These are phyloP conservation scores for Ectemnius continuus DNA, from an alignment of 2,888 invertebrate genomes.

Conservation along the genomic window DNA sequence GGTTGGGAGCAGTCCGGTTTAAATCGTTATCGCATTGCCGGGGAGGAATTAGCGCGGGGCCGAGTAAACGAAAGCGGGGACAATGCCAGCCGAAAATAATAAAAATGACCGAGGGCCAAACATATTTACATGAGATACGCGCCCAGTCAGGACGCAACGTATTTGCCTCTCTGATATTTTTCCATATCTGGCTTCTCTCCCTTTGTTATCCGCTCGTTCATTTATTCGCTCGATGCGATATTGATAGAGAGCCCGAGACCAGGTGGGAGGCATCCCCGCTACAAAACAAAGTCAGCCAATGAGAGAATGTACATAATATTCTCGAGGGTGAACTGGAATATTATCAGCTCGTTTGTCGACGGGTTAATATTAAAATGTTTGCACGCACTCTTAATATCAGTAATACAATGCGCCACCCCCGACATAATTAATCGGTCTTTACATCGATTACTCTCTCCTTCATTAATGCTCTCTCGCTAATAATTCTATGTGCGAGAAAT, in stretches of 20 bases:
- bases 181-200: background rate
- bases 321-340: background rate
- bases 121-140: background rate
- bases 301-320: background rate
- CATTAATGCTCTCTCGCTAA: no score
- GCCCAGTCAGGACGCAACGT: background rate
- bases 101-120: slow-evolving; percentile 13
- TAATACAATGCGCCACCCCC: no score
- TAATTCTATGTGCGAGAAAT: no score
- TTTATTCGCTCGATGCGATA: background rate
- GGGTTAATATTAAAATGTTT: slow-evolving; percentile 6
- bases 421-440: no score
- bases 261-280: background rate
- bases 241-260: background rate
- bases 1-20: no score
- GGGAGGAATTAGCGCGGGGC: slow-evolving; percentile 22
- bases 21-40: no score
- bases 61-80: slow-evolving; percentile 24
- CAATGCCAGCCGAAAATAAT: slow-evolving; percentile 13
- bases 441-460: no score
- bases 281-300: no score
- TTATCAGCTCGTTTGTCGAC: slow-evolving; percentile 6
- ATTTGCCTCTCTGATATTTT: background rate
- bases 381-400: background rate
- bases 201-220: background rate